Base-by-base conservation (phyloP, 2,888 invertebrate species). In the Brachynemurus nebulosus region DNA sequence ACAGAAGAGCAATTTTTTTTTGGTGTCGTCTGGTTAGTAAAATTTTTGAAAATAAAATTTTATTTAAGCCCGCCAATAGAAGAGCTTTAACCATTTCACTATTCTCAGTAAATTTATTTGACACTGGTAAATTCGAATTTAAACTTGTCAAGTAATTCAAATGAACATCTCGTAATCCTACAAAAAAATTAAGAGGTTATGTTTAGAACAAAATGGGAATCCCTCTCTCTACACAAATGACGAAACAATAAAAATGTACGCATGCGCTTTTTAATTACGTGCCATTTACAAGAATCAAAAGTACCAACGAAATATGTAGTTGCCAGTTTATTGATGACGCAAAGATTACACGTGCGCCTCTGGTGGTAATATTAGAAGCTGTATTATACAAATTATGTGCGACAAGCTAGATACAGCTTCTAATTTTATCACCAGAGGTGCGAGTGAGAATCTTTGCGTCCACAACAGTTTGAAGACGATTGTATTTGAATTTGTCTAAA, bases 41-140 rank as follows among this genome's bases (percentile, higher is more conserved):
- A 30, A 68, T 60, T 35, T 76, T 66, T 1, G 68, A 65, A 7
- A 61, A 55, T 30, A 80, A 52, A 7, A 80, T 45, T 1, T 69
- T 65, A 50, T 77, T 72, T 8, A 74, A 64, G 0, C 78, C 78
- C 1, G 76, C 69, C 17, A 78, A 57, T 9, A 81, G 51, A 1
- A 74, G 63, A 1, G 69, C 78, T 20, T 70, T 64, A 1, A 71
- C 65, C 38, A 81, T 52, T 54, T 78, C 78, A 47, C 74, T 72
- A 5, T 71, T 62, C 23, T 66, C 63, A 0, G 74, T 69, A 58
- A 68, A 71, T 11, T 67, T 58, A 53, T 72, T 71, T 46, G 69
- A 54, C 2, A 46, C 19, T 18, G 17, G 36, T 4, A 16, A 16
- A 36, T 33, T 62, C 49, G 7, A 59, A 9, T 69, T 62, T 7